Evolutionary conservation across 2,888 invertebrate genomes (phyloP).

Genomic region (Caenorhabditis zanzibari): DNA sequence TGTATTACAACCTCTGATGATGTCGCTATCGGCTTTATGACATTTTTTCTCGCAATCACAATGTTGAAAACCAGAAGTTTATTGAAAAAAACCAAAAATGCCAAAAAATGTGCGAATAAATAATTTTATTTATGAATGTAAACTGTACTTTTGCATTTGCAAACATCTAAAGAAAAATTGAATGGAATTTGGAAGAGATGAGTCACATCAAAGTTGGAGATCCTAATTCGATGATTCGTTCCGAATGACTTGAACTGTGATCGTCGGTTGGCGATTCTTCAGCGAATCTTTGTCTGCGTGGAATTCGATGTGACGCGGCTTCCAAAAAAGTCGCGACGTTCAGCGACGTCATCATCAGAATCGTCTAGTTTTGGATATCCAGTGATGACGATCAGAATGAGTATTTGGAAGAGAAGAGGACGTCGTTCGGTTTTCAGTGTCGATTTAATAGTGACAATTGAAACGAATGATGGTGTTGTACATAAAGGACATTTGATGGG

Average conservation of each 20-base stretch:
- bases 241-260: slow-evolving; percentile 64
- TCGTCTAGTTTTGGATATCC: slow-evolving; percentile 37
- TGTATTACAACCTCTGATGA: slow-evolving; percentile 60
- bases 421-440: slow-evolving; percentile 42
- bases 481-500: slow-evolving; percentile 9
- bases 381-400: slow-evolving; percentile 3
- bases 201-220: slow-evolving; percentile 32
- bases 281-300: slow-evolving; percentile 33
- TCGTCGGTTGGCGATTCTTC: slow-evolving; percentile 43
- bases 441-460: slow-evolving; percentile 37
- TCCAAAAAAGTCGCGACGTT: slow-evolving; percentile 26
- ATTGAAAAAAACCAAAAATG: slow-evolving; percentile 50
- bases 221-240: slow-evolving; percentile 65
- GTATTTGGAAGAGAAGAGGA: slow-evolving; percentile 14
- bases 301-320: slow-evolving; percentile 52
- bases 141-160: slow-evolving; percentile 3
- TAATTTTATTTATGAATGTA: slow-evolving; percentile 39
- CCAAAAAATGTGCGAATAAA: slow-evolving; percentile 64
- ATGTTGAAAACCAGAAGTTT: slow-evolving; percentile 44
- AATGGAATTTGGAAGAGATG: slow-evolving; percentile 21
- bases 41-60: slow-evolving; percentile 28
- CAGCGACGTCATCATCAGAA: slow-evolving; percentile 37
- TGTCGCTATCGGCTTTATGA: slow-evolving; percentile 34
- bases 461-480: slow-evolving; percentile 25
- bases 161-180: background rate